Percentiles rank a stretch among this genome's conserved stretches.
These are phyloP conservation scores for Lysandra bellargus DNA, from an alignment of 2,888 invertebrate species.

Conservation along the genomic window DNA sequence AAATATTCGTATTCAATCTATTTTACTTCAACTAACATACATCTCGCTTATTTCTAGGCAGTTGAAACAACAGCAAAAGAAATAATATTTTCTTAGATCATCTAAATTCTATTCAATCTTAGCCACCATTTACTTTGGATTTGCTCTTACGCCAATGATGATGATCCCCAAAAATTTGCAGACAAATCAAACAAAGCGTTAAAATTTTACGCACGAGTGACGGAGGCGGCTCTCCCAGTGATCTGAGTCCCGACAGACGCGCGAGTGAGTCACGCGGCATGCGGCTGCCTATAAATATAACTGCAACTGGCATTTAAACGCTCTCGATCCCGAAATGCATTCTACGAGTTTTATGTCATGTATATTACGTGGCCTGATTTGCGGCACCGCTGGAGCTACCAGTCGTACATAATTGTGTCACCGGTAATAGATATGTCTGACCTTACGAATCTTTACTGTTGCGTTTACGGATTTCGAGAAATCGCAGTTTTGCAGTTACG, in stretches of 20 bases:
- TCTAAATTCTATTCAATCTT: neutral
- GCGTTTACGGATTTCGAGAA: slow-evolving; percentile 17
- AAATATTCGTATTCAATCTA: slow-evolving; percentile 1
- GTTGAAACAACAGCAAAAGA: neutral
- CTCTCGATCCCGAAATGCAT: slow-evolving; percentile 63
- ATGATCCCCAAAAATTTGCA: neutral
- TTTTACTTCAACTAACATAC: neutral
- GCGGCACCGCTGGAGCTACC: slow-evolving; percentile 38
- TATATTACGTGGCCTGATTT: slow-evolving; percentile 46
- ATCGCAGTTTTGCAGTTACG: neutral
- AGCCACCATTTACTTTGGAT: neutral
- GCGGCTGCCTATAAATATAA: slow-evolving; percentile 73
- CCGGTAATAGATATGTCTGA: slow-evolving; percentile 28
- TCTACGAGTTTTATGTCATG: slow-evolving; percentile 51
- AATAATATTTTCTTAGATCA: neutral
- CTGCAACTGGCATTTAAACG: slow-evolving; percentile 75
- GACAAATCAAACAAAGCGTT: neutral
- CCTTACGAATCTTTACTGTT: slow-evolving; percentile 30
- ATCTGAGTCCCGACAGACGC: slow-evolving; percentile 66
- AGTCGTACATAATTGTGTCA: slow-evolving; percentile 32
- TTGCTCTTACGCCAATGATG: neutral
- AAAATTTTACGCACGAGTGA: slow-evolving; percentile 32
- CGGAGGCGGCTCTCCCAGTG: slow-evolving; percentile 65
- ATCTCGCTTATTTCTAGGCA: neutral
- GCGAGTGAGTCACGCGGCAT: slow-evolving; percentile 64